Conservation (phyloP, 1,140 invertebrate genomes). For the Drosophila funebris region DNA sequence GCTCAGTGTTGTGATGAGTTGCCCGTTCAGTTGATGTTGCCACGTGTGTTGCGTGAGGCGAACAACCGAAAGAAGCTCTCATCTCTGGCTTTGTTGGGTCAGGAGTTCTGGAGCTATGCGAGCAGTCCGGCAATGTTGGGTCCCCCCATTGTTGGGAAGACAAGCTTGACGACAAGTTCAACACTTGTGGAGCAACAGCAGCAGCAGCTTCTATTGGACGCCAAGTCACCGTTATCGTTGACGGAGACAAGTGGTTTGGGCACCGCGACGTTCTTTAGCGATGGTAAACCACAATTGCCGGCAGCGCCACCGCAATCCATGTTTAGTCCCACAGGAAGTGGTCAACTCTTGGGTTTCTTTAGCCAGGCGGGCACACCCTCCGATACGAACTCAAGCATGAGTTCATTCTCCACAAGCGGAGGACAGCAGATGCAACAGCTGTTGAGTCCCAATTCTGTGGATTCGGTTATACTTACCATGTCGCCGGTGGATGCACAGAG, state of each 20-base stretch:
- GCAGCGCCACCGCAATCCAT: slow-evolving; percentile 26
- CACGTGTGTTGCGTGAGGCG: slow-evolving; percentile 92
- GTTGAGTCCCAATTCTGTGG: slow-evolving; percentile 86
- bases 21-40: slow-evolving; percentile 94
- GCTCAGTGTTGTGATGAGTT: slow-evolving; percentile 97
- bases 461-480: slow-evolving; percentile 90
- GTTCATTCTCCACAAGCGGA: slow-evolving; percentile 86
- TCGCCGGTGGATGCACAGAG: slow-evolving; percentile 85
- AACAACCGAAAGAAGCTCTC: slow-evolving; percentile 95
- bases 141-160: slow-evolving; percentile 27
- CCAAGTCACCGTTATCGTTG: slow-evolving; percentile 80
- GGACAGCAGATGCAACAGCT: slow-evolving; percentile 80
- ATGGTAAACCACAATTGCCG: slow-evolving; percentile 45
- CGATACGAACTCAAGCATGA: slow-evolving; percentile 87
- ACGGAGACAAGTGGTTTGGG: slow-evolving; percentile 81
- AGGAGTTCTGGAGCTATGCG: slow-evolving; percentile 97
- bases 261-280: slow-evolving; percentile 77
- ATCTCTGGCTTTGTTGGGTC: slow-evolving; percentile 94
- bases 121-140: slow-evolving; percentile 87
- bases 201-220: slow-evolving; percentile 60
- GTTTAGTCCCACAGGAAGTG: slow-evolving; percentile 77
- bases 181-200: slow-evolving; percentile 13
- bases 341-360: slow-evolving; percentile 63
- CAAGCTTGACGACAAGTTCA: slow-evolving; percentile 53
- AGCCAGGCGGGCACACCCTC: slow-evolving; percentile 86